Percentiles rank a stretch among this genome's conserved stretches.
phyloP scores from a whole-genome alignment of 2,113 vertebrate species.

The Agapornis roseicollis region DNA sequence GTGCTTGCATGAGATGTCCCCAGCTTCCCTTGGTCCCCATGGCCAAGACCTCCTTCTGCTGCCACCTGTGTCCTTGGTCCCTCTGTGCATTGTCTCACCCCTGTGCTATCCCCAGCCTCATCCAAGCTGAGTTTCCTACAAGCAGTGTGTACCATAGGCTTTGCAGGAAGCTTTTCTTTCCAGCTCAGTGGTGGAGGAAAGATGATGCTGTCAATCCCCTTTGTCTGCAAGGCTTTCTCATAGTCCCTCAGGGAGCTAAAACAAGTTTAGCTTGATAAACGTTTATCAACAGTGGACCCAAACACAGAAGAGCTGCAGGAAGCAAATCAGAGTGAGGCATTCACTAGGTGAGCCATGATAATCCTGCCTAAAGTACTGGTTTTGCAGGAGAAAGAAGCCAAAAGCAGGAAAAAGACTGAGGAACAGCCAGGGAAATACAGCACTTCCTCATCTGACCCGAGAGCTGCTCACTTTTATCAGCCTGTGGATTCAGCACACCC shows the following conservation, averaged over 20 bases:
- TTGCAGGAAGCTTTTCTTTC: conserved; percentile 9
- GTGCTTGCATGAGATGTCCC: neutral
- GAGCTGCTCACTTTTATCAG: neutral
- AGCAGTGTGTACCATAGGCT: neutral
- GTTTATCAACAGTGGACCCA: conserved; percentile 40
- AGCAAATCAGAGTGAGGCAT: neutral
- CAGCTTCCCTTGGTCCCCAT: neutral
- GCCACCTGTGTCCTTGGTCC: neutral
- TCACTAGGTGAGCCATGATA: neutral
- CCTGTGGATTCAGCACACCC: neutral
- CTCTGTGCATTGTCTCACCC: neutral
- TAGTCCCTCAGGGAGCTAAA: conserved; percentile 9
- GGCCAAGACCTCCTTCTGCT: neutral
- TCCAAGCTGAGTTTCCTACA: neutral
- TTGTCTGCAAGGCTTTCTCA: neutral
- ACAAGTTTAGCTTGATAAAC: too few species aligned
- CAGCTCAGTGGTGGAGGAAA: neutral
- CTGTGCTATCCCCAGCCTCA: neutral
- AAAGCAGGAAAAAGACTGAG: neutral
- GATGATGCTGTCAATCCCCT: neutral
- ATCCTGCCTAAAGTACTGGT: neutral
- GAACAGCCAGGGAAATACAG: neutral
- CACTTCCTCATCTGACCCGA: neutral
- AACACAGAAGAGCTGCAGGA: neutral
- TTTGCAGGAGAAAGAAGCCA: neutral